A percentile compares a stretch with the other conserved stretches of the same genome.
These are phyloP conservation scores for Bovichtus variegatus DNA, from an alignment of 2,797 vertebrate species.

Conservation along the genomic window DNA sequence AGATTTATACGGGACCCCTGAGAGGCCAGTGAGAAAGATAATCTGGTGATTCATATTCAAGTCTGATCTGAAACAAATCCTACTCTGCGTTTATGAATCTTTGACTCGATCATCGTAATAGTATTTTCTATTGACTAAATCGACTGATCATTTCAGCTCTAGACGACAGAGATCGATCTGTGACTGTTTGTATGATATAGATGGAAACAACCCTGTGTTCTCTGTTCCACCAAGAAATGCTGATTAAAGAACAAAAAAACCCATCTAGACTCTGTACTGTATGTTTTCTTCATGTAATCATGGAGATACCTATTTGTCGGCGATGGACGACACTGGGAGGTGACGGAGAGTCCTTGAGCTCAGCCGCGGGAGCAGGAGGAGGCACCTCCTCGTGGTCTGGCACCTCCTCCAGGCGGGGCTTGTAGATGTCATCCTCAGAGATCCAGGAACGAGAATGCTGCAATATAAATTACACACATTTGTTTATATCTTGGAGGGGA, in stretches of 20 bases:
- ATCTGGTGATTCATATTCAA: too few species aligned
- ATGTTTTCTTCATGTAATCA: background rate
- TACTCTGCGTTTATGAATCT: too few species aligned
- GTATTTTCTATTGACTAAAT: too few species aligned
- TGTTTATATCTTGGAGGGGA: background rate
- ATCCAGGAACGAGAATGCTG: constrained; percentile 93
- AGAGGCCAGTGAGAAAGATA: too few species aligned
- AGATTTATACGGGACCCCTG: too few species aligned
- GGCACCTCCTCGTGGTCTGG: constrained; percentile 51
- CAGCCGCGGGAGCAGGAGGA: constrained; percentile 23
- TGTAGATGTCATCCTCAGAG: constrained; percentile 95
- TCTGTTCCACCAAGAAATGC: background rate
- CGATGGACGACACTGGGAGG: constrained; percentile 89
- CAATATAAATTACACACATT: background rate
- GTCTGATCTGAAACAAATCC: too few species aligned
- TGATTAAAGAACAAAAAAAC: background rate
- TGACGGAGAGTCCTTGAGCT: constrained; percentile 49
- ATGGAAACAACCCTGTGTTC: background rate
- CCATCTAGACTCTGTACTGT: background rate
- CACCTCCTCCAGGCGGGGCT: constrained; percentile 78
- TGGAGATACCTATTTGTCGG: constrained; percentile 89
- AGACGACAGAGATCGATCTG: too few species aligned
- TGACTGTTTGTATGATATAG: background rate
- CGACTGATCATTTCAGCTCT: too few species aligned
- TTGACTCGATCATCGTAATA: too few species aligned